Evolutionary conservation across 1,140 invertebrate species (phyloP).

Genomic region (Himalopsyche phryganea): DNA sequence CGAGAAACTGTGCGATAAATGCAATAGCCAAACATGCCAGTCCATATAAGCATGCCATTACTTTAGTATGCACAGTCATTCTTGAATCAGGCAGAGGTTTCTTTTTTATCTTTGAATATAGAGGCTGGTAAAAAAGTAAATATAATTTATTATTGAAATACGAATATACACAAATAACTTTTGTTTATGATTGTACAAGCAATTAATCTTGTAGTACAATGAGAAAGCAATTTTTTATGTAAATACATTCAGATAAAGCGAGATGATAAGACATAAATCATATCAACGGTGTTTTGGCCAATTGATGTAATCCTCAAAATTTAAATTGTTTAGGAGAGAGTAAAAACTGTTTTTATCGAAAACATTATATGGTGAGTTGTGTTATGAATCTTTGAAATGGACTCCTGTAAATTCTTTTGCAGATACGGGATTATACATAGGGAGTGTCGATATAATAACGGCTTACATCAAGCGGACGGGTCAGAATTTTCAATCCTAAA

Average conservation of each 20-base stretch:
- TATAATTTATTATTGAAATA: conserved; percentile 7
- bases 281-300: too few relatives aligned
- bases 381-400: not conserved
- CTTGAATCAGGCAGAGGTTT: conserved; percentile 15
- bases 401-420: not conserved
- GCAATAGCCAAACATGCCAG: conserved; percentile 57
- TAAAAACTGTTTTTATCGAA: too few relatives aligned
- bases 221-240: conserved; percentile 15
- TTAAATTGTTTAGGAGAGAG: too few relatives aligned
- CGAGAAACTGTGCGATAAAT: conserved; percentile 75
- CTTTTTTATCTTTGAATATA: conserved; percentile 20
- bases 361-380: too few relatives aligned
- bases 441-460: too few relatives aligned
- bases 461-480: too few relatives aligned
- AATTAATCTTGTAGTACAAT: not conserved
- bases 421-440: too few relatives aligned
- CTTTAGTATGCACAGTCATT: conserved; percentile 42
- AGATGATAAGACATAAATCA: too few relatives aligned
- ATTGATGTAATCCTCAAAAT: too few relatives aligned
- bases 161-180: not conserved
- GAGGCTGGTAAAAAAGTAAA: conserved; percentile 13
- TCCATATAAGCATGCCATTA: conserved; percentile 48
- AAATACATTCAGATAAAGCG: too few relatives aligned
- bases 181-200: not conserved
- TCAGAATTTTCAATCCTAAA: too few relatives aligned